A percentile compares a stretch with the other conserved stretches of the same genome.
phyloP scores from a whole-genome alignment of 2,797 vertebrate species.

The Eutrigla gurnardus region DNA sequence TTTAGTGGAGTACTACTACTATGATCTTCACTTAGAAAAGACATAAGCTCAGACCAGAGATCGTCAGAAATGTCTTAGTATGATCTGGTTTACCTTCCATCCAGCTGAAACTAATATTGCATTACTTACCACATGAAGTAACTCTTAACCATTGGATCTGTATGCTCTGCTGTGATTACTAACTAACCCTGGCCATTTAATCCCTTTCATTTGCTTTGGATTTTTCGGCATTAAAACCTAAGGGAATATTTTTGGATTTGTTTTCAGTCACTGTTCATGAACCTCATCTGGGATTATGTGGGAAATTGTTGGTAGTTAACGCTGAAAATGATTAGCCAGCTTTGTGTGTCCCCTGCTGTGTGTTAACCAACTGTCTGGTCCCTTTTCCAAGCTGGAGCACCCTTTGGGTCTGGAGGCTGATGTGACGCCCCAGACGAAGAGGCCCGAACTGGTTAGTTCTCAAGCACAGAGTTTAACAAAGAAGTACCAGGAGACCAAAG shows the following conservation, averaged over 20 bases:
- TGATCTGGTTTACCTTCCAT: slow-evolving; percentile 74
- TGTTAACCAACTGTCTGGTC: slow-evolving; percentile 92
- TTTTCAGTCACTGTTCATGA: slow-evolving; percentile 67
- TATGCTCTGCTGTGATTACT: slow-evolving; percentile 80
- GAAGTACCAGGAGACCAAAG: slow-evolving; percentile 92
- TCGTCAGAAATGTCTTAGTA: slow-evolving; percentile 61
- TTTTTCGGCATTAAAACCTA: slow-evolving; percentile 63
- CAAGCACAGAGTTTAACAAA: slow-evolving; percentile 90
- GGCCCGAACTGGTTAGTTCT: slow-evolving; percentile 88
- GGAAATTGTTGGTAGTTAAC: slow-evolving; percentile 63
- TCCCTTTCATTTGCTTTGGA: slow-evolving; percentile 76
- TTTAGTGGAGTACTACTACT: slow-evolving; percentile 21
- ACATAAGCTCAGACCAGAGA: slow-evolving; percentile 61
- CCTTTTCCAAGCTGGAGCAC: slow-evolving; percentile 91
- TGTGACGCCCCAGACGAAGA: slow-evolving; percentile 87
- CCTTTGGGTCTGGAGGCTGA: slow-evolving; percentile 88
- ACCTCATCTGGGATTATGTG: slow-evolving; percentile 54
- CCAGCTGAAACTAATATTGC: slow-evolving; percentile 85
- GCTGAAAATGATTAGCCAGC: slow-evolving; percentile 74
- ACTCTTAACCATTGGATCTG: slow-evolving; percentile 83
- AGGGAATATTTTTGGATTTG: slow-evolving; percentile 42
- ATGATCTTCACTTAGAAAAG: slow-evolving; percentile 46
- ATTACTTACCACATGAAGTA: slow-evolving; percentile 81
- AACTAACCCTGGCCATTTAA: slow-evolving; percentile 82
- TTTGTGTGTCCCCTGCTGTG: slow-evolving; percentile 85